Conservation (phyloP, 2,888 invertebrate genomes). For the Athalia circularis region DNA sequence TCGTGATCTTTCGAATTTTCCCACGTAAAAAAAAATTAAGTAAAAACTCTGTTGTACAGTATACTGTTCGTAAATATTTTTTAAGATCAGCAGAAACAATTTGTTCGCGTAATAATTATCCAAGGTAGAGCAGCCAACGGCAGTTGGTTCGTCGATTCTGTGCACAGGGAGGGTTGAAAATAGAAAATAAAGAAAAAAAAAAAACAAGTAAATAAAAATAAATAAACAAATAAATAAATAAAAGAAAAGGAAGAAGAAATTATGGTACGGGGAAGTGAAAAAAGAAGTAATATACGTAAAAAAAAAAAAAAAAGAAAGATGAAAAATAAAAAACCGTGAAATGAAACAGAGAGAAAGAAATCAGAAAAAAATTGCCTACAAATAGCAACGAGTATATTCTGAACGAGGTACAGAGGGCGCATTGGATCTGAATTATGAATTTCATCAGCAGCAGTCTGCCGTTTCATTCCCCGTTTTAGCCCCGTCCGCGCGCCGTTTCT, state of each 20-base stretch:
- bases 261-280: background rate
- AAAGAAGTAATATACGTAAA: constrained; percentile 13
- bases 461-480: constrained; percentile 72
- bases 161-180: background rate
- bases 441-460: constrained; percentile 74
- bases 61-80: no score
- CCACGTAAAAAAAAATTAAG: no score
- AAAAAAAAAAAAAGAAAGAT: constrained; percentile 5
- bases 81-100: no score
- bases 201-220: background rate
- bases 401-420: constrained; percentile 73
- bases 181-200: no score
- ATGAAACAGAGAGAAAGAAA: constrained; percentile 33
- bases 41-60: no score
- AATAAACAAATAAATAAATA: background rate
- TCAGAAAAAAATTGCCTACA: constrained; percentile 73
- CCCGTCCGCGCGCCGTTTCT: constrained; percentile 32
- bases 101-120: no score
- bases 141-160: background rate
- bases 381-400: constrained; percentile 73
- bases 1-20: no score
- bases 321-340: background rate
- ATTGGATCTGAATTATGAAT: constrained; percentile 75
- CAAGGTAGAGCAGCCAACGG: no score
- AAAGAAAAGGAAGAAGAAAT: background rate